Evolutionary conservation across 1,140 invertebrate species (phyloP).

Genomic region (Meteorus sp.): DNA sequence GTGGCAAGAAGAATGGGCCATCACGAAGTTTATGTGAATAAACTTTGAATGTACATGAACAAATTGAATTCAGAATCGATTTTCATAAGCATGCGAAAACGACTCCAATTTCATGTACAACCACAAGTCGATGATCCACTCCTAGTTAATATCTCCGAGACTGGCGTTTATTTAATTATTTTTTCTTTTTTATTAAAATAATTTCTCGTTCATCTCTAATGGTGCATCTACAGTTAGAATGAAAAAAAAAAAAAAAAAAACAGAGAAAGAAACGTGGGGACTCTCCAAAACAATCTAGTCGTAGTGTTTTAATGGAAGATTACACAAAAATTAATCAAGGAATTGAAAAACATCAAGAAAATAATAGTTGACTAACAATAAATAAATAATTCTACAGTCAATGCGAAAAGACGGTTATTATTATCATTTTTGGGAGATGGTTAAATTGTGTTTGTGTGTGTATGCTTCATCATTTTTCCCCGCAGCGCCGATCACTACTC

Average conservation of each 20-base stretch:
- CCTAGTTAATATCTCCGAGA: background rate
- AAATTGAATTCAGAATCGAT: slow-evolving; percentile 9
- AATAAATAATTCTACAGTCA: background rate
- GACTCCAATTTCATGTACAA: slow-evolving; percentile 20
- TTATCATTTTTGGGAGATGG: slow-evolving; percentile 1
- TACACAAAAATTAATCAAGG: no score
- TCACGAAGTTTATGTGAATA: background rate
- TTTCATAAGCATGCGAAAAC: slow-evolving; percentile 26
- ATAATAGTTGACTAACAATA: no score
- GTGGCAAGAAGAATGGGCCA: background rate
- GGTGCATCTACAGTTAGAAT: no score
- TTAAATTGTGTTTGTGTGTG: no score
- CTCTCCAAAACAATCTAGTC: no score
- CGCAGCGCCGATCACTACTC: slow-evolving; percentile 15
- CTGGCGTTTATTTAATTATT: slow-evolving; percentile 9
- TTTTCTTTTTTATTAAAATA: no score
- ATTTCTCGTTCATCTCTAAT: no score
- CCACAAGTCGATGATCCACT: background rate
- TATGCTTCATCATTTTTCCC: background rate
- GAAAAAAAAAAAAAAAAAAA: no score
- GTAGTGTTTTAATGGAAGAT: no score
- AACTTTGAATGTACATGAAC: background rate
- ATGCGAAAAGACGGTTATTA: background rate
- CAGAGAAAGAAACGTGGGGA: no score
- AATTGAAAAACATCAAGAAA: no score